These are phyloP conservation scores for Mesoligia furuncula DNA, from an alignment of 2,888 invertebrate species.

Conservation along the genomic window DNA sequence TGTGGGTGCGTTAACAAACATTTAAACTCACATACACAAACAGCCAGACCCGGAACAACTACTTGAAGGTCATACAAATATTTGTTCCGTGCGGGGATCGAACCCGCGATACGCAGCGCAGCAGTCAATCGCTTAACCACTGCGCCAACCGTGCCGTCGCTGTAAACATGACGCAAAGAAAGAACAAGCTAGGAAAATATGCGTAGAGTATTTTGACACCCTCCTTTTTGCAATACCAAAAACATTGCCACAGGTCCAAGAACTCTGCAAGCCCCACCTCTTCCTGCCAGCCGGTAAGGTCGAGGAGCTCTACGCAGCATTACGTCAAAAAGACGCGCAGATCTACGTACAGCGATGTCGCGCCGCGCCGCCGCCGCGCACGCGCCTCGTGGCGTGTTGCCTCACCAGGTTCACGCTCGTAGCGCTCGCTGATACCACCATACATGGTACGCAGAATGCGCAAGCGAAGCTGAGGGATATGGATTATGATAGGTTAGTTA, in stretches of 20 bases:
- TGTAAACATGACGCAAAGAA: no score
- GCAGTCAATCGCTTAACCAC: no score
- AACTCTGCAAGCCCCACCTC: slow-evolving; percentile 95
- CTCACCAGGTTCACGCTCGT: slow-evolving; percentile 92
- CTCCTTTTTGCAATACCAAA: neutral
- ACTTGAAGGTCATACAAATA: no score
- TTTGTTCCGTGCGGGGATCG: no score
- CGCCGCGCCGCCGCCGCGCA: slow-evolving; percentile 92
- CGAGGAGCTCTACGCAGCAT: slow-evolving; percentile 96
- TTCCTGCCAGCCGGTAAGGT: slow-evolving; percentile 96
- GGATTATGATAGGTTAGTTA: slow-evolving; percentile 93
- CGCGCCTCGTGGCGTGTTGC: slow-evolving; percentile 96
- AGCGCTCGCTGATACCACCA: slow-evolving; percentile 96
- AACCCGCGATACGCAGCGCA: no score
- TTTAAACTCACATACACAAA: no score
- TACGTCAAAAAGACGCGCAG: slow-evolving; percentile 97
- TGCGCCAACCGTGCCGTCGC: no score
- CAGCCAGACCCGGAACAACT: no score
- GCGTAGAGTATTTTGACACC: neutral
- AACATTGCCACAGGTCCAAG: slow-evolving; percentile 82
- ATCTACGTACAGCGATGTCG: slow-evolving; percentile 96
- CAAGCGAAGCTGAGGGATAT: slow-evolving; percentile 94
- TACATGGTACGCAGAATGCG: slow-evolving; percentile 95
- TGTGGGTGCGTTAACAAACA: no score
- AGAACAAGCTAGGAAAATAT: neutral